These are phyloP conservation scores for Cnemophilus loriae DNA, from an alignment of 2,113 vertebrate species.

Conservation along the genomic window DNA sequence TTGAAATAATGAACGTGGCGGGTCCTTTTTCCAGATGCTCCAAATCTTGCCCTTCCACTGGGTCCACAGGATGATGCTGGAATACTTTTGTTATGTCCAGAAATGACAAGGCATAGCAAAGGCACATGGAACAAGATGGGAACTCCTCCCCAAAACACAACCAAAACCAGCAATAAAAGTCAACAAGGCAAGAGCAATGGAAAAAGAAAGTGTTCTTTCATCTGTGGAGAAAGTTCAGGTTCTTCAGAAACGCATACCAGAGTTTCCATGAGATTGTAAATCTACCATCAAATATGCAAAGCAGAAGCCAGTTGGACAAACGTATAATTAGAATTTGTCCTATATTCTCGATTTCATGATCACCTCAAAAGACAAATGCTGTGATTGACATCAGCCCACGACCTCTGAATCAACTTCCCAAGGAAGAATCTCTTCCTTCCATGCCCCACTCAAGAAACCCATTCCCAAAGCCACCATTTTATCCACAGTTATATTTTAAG, in stretches of 20 bases:
- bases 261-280: not conserved
- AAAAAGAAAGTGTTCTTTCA: not conserved
- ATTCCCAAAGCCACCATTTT: not conserved
- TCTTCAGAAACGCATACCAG: not conserved
- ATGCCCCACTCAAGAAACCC: not conserved
- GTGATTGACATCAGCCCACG: not conserved
- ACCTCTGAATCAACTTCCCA: not conserved
- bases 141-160: not conserved
- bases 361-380: not conserved
- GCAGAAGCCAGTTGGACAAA: not conserved
- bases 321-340: not conserved
- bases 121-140: not conserved
- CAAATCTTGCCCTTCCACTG: not conserved
- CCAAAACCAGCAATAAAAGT: not conserved
- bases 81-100: not conserved
- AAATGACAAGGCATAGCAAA: not conserved
- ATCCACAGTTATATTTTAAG: not conserved
- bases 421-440: not conserved
- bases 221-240: not conserved
- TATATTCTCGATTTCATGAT: not conserved
- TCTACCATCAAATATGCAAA: not conserved
- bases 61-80: not conserved
- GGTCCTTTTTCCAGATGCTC: not conserved
- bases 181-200: not conserved
- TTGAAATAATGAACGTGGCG: rapidly evolving